Evolutionary conservation across 2,113 vertebrate species (phyloP).

Genomic region (Stegastes partitus): DNA sequence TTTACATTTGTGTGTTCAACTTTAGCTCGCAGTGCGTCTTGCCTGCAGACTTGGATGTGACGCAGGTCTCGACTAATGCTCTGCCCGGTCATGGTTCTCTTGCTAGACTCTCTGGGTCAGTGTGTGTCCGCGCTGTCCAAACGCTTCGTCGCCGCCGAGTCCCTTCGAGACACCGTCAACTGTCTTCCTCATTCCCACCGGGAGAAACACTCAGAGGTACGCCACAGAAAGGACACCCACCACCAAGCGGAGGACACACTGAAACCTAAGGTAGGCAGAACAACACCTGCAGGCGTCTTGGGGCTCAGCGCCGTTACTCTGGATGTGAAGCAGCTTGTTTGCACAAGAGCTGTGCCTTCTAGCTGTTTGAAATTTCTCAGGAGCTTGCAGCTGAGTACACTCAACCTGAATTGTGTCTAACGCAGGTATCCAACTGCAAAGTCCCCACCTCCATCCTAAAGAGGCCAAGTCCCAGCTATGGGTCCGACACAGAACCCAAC

Average conservation of each 20-base stretch:
- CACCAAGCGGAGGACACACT: constrained; percentile 74
- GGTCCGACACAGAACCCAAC: constrained; percentile 58
- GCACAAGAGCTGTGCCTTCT: background rate
- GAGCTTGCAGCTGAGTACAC: background rate
- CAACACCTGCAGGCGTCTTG: background rate
- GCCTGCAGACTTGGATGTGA: background rate
- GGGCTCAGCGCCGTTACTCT: background rate
- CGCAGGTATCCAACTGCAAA: constrained; percentile 78
- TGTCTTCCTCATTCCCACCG: constrained; percentile 77
- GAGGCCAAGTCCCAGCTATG: constrained; percentile 70
- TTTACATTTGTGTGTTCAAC: constrained; percentile 53
- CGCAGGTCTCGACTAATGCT: constrained; percentile 24
- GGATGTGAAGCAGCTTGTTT: constrained; percentile 11
- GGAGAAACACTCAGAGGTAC: constrained; percentile 80
- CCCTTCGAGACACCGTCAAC: constrained; percentile 76
- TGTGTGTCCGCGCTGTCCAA: constrained; percentile 85
- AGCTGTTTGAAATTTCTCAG: background rate
- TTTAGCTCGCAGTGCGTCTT: constrained; percentile 7
- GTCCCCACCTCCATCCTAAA: constrained; percentile 91
- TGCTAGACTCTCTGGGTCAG: constrained; percentile 84
- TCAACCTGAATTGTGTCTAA: constrained; percentile 20
- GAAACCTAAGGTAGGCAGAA: constrained; percentile 80
- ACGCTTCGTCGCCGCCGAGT: constrained; percentile 79
- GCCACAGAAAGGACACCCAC: constrained; percentile 81
- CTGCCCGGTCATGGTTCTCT: constrained; percentile 56